Base-by-base conservation (phyloP, 2,113 vertebrate species). In the Syngnathus typhle region DNA sequence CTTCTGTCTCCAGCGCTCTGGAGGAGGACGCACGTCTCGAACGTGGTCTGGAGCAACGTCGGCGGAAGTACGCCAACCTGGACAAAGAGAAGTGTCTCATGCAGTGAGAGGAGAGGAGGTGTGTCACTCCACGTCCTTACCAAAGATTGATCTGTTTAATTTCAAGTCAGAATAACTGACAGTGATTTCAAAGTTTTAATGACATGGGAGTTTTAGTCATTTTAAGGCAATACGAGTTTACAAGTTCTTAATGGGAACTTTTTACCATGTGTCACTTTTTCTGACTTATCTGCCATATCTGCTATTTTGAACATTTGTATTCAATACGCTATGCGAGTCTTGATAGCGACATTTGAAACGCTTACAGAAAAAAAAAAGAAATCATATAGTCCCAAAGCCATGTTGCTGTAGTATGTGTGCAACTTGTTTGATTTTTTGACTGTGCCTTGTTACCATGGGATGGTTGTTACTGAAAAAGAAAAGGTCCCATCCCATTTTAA, bases 11-110 rank as follows among this genome's bases (percentile, higher is more conserved):
- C 68, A 95, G 94, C 61, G 94, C 92, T 19, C 32, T 94, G 73
- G 94, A 96, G 80, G 94, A 96, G 76, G 94, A 96, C 2, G 93
- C 92, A 71, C 89, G 93, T 11, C 86, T 96, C 71, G 92, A 93
- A 18, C 86, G 91, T 10, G 93, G 94, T 7, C 81, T 96, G 71
- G 92, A 95, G 80, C 91, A 91, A 77, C 86, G 94, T 1, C 88
- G 93, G 18, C 90, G 89, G 64, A 95, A 94, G 79, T 88, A 91
- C 47, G 89, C 92, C 52, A 91, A 70, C 5, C 82, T 85, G 72
- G 82, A 91, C 27, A 32, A 32, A 23, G 93, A 95, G 4, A 94
- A 92, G 77, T 96, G 94, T 64, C 67, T 82, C 16, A 85, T 96
- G 80, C 94, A 93, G 84, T 95, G 89, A 93, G 3, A 11, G 54